Conservation (phyloP, 2,113 vertebrate species). For the Chloropsis hardwickii region DNA sequence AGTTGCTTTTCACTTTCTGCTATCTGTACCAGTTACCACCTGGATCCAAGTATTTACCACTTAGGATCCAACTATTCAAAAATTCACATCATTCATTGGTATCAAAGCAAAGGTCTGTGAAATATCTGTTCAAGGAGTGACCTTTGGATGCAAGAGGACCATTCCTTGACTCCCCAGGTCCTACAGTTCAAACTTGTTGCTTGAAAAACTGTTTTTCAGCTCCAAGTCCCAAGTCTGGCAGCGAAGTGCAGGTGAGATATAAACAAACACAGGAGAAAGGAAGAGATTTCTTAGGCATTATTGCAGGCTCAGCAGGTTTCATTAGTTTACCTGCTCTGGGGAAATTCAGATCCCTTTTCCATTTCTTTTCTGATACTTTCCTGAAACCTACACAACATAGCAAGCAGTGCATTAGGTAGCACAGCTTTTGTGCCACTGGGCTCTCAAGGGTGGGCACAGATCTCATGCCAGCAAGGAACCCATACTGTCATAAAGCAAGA, state of each 20-base stretch:
- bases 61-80: slow-evolving; percentile 2
- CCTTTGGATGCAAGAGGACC: neutral
- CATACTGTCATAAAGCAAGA: neutral
- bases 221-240: neutral
- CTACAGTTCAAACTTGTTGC: neutral
- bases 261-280: neutral
- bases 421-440: neutral
- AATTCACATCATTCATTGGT: neutral
- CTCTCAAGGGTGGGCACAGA: neutral
- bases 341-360: neutral
- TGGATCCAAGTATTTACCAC: slow-evolving; percentile 14
- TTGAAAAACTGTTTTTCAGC: neutral
- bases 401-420: neutral
- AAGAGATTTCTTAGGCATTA: neutral
- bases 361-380: neutral
- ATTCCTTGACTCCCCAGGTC: neutral
- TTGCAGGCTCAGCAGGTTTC: neutral
- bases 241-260: neutral
- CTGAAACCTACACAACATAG: neutral
- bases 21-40: slow-evolving; percentile 38
- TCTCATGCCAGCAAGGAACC: neutral
- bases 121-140: neutral
- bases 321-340: neutral
- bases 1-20: slow-evolving; percentile 34
- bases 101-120: neutral